Conservation (phyloP, 2,113 vertebrate species). For the Coturnix japonica region DNA sequence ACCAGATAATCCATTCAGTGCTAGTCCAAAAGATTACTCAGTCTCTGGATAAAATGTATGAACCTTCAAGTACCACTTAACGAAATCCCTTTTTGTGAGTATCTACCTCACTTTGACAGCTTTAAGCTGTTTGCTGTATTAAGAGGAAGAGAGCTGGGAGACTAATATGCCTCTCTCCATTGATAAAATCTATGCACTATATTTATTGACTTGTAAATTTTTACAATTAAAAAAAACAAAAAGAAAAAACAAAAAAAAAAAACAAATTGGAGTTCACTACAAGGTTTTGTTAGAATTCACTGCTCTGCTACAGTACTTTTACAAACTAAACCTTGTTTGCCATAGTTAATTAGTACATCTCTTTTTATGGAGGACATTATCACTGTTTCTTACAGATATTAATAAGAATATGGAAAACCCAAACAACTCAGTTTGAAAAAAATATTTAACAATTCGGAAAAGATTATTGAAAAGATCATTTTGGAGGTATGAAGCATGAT, state of each 20-base stretch:
- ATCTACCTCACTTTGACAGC: constrained; percentile 34
- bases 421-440: neutral
- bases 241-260: neutral
- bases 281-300: neutral
- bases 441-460: neutral
- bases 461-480: neutral
- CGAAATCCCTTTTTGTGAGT: constrained; percentile 60
- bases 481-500: neutral
- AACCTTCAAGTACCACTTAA: constrained; percentile 69
- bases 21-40: constrained; percentile 55
- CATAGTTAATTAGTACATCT: neutral
- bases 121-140: constrained; percentile 46
- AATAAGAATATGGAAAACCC: neutral
- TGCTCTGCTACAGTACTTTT: neutral
- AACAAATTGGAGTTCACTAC: neutral
- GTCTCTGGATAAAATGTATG: constrained; percentile 69
- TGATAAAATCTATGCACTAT: neutral
- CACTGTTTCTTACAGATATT: neutral
- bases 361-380: neutral
- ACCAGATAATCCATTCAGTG: neutral
- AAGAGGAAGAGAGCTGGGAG: neutral
- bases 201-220: constrained; percentile 50
- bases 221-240: neutral
- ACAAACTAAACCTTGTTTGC: neutral
- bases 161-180: neutral